phyloP scores from a whole-genome alignment of 2,888 invertebrate genomes.

The Trichacis sp. region DNA sequence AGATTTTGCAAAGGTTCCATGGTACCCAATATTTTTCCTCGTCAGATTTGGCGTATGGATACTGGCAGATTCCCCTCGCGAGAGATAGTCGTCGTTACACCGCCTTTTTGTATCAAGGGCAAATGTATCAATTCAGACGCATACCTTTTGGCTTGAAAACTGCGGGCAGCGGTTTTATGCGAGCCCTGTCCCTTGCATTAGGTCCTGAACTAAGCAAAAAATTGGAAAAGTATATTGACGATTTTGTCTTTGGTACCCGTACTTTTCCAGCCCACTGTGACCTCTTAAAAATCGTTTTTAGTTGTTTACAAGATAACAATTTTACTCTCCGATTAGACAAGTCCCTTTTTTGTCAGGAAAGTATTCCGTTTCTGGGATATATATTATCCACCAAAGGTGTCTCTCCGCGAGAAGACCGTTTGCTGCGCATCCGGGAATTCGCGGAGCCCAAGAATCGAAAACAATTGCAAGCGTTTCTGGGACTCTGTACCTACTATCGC shows the following conservation, averaged over 20 bases:
- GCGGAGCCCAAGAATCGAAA: slow-evolving; percentile 45
- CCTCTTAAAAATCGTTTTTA: slow-evolving; percentile 45
- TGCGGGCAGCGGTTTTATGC: slow-evolving; percentile 44
- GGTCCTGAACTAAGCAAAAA: slow-evolving; percentile 47
- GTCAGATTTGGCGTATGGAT: slow-evolving; percentile 43
- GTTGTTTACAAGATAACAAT: background rate
- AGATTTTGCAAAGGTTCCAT: slow-evolving; percentile 41
- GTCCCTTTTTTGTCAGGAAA: slow-evolving; percentile 10
- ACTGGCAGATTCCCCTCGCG: slow-evolving; percentile 44
- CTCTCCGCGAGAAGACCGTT: slow-evolving; percentile 4
- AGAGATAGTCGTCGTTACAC: slow-evolving; percentile 28
- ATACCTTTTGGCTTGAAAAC: slow-evolving; percentile 54
- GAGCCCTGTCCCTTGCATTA: slow-evolving; percentile 40
- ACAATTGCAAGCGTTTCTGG: slow-evolving; percentile 41
- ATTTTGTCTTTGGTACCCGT: slow-evolving; percentile 49
- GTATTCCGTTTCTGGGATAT: slow-evolving; percentile 11
- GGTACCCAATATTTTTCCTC: slow-evolving; percentile 36
- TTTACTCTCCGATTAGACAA: slow-evolving; percentile 32
- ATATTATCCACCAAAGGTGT: slow-evolving; percentile 6
- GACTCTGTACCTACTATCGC: slow-evolving; percentile 30
- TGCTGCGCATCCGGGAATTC: slow-evolving; percentile 31
- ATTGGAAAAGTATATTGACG: slow-evolving; percentile 52
- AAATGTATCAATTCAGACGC: slow-evolving; percentile 46
- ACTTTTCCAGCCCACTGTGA: slow-evolving; percentile 45
- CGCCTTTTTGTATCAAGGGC: slow-evolving; percentile 20